These are phyloP conservation scores for Arizona elegans DNA, from an alignment of 2,113 vertebrate species.

Conservation along the genomic window DNA sequence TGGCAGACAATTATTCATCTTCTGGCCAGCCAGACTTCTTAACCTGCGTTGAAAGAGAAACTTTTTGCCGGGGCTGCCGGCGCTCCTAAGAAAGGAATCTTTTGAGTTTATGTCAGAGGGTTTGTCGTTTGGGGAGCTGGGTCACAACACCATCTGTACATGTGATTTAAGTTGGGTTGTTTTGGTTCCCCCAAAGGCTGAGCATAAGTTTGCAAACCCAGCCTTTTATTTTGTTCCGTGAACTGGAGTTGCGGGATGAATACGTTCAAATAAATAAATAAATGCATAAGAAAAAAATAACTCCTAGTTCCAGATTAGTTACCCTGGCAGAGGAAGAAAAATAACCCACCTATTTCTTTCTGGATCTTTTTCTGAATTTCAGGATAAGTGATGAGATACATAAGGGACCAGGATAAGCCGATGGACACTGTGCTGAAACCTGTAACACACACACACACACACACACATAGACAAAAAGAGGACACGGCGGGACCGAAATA, in stretches of 20 bases:
- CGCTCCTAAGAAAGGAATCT: too few relatives aligned
- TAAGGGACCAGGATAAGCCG: slow-evolving; percentile 83
- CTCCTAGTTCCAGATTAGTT: neutral
- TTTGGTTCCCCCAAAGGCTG: neutral
- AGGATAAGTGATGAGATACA: slow-evolving; percentile 81
- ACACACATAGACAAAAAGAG: neutral
- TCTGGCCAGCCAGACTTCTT: rapidly evolving
- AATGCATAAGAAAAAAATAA: neutral
- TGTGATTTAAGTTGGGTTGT: neutral
- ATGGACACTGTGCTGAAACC: slow-evolving; percentile 90
- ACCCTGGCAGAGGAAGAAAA: neutral
- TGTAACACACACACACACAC: slow-evolving; percentile 40
- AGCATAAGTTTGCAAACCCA: neutral
- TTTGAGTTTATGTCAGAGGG: too few relatives aligned
- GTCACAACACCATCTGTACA: too few relatives aligned
- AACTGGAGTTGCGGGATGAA: neutral
- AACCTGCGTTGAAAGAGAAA: too few relatives aligned
- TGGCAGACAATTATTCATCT: too few relatives aligned
- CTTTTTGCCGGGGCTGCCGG: too few relatives aligned
- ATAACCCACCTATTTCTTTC: slow-evolving; percentile 80
- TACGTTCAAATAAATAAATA: neutral
- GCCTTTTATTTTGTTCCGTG: neutral
- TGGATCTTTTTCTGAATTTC: slow-evolving; percentile 81
- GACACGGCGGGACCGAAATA: neutral
- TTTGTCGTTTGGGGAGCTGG: too few relatives aligned